These are phyloP conservation scores for Rhopalosiphum padi DNA, from an alignment of 1,140 invertebrate species.

Conservation along the genomic window DNA sequence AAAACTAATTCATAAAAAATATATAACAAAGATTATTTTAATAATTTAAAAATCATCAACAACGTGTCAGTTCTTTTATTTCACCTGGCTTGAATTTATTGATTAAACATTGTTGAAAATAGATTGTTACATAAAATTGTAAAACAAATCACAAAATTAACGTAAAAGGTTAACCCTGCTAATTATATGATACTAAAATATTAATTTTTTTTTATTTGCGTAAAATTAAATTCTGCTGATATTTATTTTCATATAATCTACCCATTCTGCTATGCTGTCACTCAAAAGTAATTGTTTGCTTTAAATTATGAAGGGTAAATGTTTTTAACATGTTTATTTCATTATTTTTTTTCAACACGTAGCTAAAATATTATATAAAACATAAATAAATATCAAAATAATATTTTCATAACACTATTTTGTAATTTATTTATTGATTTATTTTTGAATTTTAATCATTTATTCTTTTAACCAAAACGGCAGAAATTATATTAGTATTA, in stretches of 20 bases:
- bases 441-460: neutral
- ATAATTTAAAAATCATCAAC: neutral
- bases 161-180: neutral
- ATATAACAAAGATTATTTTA: neutral
- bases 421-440: neutral
- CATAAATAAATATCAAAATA: neutral
- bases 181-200: neutral
- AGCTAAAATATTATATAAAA: neutral
- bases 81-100: neutral
- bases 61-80: neutral
- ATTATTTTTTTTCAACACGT: neutral
- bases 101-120: neutral
- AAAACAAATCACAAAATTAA: neutral
- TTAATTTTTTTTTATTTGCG: neutral
- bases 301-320: constrained; percentile 28
- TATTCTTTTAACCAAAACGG: neutral
- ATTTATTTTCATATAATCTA: neutral
- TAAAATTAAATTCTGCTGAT: neutral
- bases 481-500: neutral
- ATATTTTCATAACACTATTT: neutral
- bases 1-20: neutral
- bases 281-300: constrained; percentile 31
- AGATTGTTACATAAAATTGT: neutral
- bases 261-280: constrained; percentile 4
- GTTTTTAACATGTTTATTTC: constrained; percentile 29